Evolutionary conservation across 2,888 invertebrate species (phyloP), one percentile per base, ranked within the genome.

Genomic region (Dynastes tityus): DNA sequence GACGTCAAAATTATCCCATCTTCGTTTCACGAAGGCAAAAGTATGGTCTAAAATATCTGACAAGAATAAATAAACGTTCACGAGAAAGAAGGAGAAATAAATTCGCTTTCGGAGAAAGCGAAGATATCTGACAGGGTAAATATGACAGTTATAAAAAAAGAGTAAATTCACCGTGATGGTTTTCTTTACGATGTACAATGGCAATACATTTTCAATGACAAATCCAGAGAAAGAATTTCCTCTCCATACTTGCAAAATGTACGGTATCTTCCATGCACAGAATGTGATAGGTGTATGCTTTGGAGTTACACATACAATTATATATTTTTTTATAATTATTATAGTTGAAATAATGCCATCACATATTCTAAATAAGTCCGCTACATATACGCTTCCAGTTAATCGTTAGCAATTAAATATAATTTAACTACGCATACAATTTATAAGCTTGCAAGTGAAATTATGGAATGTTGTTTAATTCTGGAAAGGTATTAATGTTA

Each of bases 91-190:
- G 67, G 55, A 55, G 37, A 71, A 37, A 71, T 71, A 58, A 71
- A 71, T 71, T 71, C 71, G n/a, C 45, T 51, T 73, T 61, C 58
- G 13, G 40, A 58, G 58, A 40, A 73, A 61, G 45, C 53, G 73
- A 73, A 61, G 40, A 37, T 27, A 32, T 55, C 71, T 37, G 61
- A 40, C 40, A 40, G 73, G 29, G 27, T 55, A 58, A 61, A 73
- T 73, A 73, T 73, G 73, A 73, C 73, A 61, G 61, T 58, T 73
- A 73, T 73, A 73, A 73, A 51, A 68, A 73, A 73, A 61, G 73
- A 58, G 73, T 40, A 73, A 61, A 73, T 61, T 73, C 61, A 37
- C 22, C 40, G 61, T 40, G 73, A 73, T 61, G 73, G 73, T 73
- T 73, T 73, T 61, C 73, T 73, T 73, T 73, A 73, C 73, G 73